Evolutionary conservation across 2,113 vertebrate species (phyloP).

Genomic region (Oreochromis spilurus): DNA sequence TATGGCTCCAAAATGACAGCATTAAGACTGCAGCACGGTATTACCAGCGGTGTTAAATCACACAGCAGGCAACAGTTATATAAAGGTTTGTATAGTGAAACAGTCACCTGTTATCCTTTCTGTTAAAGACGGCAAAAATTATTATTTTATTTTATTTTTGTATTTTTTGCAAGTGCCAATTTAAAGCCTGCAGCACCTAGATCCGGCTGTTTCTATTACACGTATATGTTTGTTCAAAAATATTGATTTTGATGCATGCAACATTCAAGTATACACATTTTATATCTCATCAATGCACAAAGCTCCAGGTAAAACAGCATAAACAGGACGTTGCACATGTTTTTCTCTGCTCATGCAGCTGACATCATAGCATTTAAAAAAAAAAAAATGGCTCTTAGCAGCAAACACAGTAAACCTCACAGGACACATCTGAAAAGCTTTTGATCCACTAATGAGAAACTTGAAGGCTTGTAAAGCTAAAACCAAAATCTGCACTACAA

Average conservation of each 20-base stretch:
- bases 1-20: not conserved
- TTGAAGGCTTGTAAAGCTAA: constrained; percentile 7
- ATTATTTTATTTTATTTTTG: not conserved
- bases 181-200: not conserved
- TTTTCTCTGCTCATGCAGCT: not conserved
- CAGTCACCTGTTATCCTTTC: not conserved
- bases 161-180: not conserved
- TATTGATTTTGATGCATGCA: not conserved
- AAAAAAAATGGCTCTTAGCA: not conserved
- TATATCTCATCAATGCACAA: not conserved
- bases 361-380: not conserved
- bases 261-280: not conserved
- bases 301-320: not conserved
- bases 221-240: not conserved
- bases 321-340: not conserved
- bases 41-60: not conserved
- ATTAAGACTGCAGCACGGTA: not conserved
- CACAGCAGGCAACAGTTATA: not conserved
- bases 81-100: fast-evolving
- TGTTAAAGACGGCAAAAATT: not conserved
- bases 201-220: not conserved
- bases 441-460: not conserved
- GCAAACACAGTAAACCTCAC: not conserved
- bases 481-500: not conserved
- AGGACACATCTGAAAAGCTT: not conserved